Percentiles rank a stretch among this genome's conserved stretches.
These are phyloP conservation scores for Cydia splendana DNA, from an alignment of 1,140 invertebrate genomes.

Conservation along the genomic window DNA sequence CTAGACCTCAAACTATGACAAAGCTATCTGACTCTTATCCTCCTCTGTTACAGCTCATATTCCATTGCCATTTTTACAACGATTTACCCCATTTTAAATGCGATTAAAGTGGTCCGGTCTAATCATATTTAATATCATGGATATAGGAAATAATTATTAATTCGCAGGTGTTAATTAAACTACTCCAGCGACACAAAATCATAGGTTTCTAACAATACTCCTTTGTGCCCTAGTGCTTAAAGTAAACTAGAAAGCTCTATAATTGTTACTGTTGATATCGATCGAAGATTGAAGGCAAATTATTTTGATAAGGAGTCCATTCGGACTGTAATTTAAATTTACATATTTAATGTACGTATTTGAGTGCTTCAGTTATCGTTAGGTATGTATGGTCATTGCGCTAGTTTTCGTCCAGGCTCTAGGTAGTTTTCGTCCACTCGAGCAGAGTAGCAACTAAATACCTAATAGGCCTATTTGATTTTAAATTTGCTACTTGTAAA, in stretches of 20 bases:
- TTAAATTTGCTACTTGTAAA: too few species aligned
- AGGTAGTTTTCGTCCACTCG: too few species aligned
- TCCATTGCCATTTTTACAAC: not conserved
- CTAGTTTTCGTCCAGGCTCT: too few species aligned
- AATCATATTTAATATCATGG: constrained; percentile 14
- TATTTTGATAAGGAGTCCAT: not conserved
- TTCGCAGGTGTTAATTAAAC: not conserved
- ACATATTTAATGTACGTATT: not conserved
- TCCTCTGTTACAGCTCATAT: not conserved
- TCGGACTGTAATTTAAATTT: not conserved
- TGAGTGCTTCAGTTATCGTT: not conserved
- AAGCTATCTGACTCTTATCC: not conserved
- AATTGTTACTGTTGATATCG: constrained; percentile 1
- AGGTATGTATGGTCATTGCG: too few species aligned
- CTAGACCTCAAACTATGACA: not conserved
- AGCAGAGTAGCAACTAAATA: too few species aligned
- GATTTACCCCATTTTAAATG: not conserved
- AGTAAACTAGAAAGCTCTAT: not conserved
- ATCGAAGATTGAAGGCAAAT: constrained; percentile 1
- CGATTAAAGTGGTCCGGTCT: not conserved
- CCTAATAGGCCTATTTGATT: too few species aligned
- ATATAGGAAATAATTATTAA: not conserved
- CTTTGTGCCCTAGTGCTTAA: constrained; percentile 12
- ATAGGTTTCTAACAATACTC: constrained; percentile 7
- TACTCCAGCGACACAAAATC: not conserved